Evolutionary conservation across 2,888 invertebrate species (phyloP).

Genomic region (Cerceris rybyensis): DNA sequence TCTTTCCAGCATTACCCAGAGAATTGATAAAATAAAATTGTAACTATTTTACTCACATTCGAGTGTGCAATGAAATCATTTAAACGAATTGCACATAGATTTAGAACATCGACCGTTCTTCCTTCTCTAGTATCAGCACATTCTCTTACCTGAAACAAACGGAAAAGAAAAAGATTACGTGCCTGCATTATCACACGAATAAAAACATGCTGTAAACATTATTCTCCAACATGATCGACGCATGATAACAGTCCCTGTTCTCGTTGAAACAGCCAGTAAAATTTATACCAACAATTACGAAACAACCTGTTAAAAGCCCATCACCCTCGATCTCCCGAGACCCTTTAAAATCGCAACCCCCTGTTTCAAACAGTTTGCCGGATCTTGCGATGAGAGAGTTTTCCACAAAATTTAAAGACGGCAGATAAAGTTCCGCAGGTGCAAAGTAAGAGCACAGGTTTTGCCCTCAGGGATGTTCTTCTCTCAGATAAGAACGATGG

Average conservation of each 20-base stretch:
- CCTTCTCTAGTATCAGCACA: not conserved
- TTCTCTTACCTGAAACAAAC: slow-evolving; percentile 1
- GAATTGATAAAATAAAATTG: too few relatives aligned
- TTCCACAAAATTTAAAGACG: slow-evolving; percentile 41
- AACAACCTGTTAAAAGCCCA: not conserved
- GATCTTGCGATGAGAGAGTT: slow-evolving; percentile 2
- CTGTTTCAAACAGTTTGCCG: too few relatives aligned
- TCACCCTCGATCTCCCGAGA: not conserved
- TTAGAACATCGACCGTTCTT: not conserved
- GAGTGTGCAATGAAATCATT: too few relatives aligned
- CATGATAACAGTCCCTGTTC: too few relatives aligned
- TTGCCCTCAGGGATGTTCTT: slow-evolving; percentile 20
- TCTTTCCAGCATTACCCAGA: too few relatives aligned
- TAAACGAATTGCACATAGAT: not conserved
- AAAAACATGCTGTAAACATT: too few relatives aligned
- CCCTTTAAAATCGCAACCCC: too few relatives aligned
- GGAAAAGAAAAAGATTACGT: not conserved
- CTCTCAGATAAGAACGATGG: slow-evolving; percentile 40
- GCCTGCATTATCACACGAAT: not conserved
- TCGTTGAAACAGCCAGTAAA: too few relatives aligned
- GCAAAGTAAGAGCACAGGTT: slow-evolving; percentile 42
- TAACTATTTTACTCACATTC: too few relatives aligned
- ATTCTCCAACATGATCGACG: too few relatives aligned
- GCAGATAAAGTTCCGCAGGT: slow-evolving; percentile 49
- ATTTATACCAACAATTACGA: too few relatives aligned